phyloP scores from a whole-genome alignment of 2,888 invertebrate genomes.

The Didymodactylos carnosus region DNA sequence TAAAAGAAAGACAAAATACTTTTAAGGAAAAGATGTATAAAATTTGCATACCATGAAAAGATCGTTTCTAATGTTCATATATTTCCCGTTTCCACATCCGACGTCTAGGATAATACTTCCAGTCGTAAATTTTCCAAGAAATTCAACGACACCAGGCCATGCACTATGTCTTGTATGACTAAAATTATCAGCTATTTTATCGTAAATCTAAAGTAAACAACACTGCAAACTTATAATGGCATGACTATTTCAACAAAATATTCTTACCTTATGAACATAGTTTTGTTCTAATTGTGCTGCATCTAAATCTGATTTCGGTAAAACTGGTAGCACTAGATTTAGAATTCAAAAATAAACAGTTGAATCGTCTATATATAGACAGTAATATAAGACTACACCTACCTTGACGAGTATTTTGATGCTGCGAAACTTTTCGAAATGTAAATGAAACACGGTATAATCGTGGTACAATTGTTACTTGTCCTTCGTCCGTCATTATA shows the following conservation, averaged over 20 bases:
- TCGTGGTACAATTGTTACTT: constrained; percentile 35
- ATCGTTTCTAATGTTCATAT: constrained; percentile 39
- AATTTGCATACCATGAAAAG: constrained; percentile 16
- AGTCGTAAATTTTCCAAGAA: constrained; percentile 41
- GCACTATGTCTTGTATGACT: constrained; percentile 76
- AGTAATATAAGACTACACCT: too few relatives aligned
- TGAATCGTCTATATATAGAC: too few relatives aligned
- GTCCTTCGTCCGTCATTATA: constrained; percentile 35
- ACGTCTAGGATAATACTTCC: constrained; percentile 65
- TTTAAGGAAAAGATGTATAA: not conserved
- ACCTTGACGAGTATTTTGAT: too few relatives aligned
- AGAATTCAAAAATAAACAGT: too few relatives aligned
- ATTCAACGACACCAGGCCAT: constrained; percentile 73
- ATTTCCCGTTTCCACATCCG: constrained; percentile 97
- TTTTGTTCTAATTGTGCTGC: constrained; percentile 13
- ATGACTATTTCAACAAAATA: too few relatives aligned
- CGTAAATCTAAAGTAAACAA: too few relatives aligned
- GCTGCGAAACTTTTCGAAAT: constrained; percentile 45
- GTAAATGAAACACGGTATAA: constrained; percentile 56
- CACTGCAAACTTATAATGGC: too few relatives aligned
- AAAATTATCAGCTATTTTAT: constrained; percentile 79
- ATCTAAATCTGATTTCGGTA: constrained; percentile 4
- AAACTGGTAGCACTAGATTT: not conserved
- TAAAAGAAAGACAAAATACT: not conserved
- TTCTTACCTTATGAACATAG: constrained; percentile 41